These are phyloP conservation scores for Chanos chanos DNA, from an alignment of 2,797 vertebrate genomes.

Conservation along the genomic window DNA sequence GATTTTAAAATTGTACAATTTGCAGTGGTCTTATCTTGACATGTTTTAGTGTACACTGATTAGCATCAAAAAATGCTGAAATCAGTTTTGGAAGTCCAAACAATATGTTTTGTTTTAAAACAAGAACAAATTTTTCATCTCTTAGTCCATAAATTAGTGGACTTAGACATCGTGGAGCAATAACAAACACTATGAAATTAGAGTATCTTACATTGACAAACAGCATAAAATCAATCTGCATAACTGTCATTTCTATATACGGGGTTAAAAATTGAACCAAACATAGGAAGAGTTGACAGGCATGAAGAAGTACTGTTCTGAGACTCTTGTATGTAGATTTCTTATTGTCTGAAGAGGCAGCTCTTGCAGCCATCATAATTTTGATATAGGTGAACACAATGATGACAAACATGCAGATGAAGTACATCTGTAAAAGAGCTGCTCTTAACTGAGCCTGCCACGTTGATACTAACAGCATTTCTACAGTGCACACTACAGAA, in stretches of 20 bases:
- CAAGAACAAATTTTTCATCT: constrained; percentile 51
- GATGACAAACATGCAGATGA: constrained; percentile 6
- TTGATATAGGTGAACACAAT: constrained; percentile 39
- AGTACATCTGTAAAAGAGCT: background rate
- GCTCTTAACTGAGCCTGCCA: constrained; percentile 31
- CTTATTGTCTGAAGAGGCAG: constrained; percentile 9
- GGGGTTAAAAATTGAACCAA: constrained; percentile 22
- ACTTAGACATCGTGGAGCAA: constrained; percentile 55
- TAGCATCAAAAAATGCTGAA: no score
- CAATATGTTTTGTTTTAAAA: constrained; percentile 35
- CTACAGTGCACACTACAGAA: constrained; percentile 19
- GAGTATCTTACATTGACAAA: constrained; percentile 45
- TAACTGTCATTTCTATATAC: constrained; percentile 26
- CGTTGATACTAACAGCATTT: constrained; percentile 6
- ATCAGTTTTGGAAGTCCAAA: constrained; percentile 11
- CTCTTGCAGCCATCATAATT: constrained; percentile 36
- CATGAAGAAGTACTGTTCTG: constrained; percentile 31
- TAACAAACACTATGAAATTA: constrained; percentile 51
- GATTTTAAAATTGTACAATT: no score
- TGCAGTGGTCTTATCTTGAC: no score
- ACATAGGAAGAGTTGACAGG: constrained; percentile 32
- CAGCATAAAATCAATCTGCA: constrained; percentile 14
- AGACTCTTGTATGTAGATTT: constrained; percentile 27
- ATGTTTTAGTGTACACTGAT: no score
- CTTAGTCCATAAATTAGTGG: constrained; percentile 65